Evolutionary conservation across 2,797 vertebrate species (phyloP), one percentile per base, ranked within the genome.

Genomic region (Eulemur mongoz): DNA sequence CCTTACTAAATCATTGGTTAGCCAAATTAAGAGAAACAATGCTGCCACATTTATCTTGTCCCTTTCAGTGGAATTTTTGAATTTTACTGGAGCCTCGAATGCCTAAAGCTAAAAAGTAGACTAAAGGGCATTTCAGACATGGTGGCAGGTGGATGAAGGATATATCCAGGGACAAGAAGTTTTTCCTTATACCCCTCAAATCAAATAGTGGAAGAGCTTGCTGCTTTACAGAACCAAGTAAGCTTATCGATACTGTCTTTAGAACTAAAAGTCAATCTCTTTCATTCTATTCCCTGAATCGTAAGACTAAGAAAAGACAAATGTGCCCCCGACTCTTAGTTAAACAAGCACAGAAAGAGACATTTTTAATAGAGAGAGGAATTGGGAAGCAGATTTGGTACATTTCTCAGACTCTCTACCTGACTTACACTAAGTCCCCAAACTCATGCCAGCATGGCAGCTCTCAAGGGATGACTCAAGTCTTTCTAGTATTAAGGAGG

Each of bases 21-120:
- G 35, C 48, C 70, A 96, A 78, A 8, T 69, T 63, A 91, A 81
- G 59, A 91, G 48, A 96, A 92, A 85, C 48, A 82, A 89, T 91
- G 38, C 63, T 89, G 80, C 45, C 40, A 88, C 70, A 63, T 6
- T 89, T 76, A 73, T 70, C 22, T 38, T 93, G 50, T 70, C 38
- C 27, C 18, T 79, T 50, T 70, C 54, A 78, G 76, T 72, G 38
- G 87, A 81, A 79, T 50, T 27, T 89, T n/a, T 85, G 48, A 69
- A 81, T 86, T 85, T 92, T 61, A 80, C 48, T 52, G 61, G 80
- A 92, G 14, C 52, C 35, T 10, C 75, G 40, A 96, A 91, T 63
- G 80, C 40, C 63, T 94, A 79, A 61, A 92, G 92, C 23, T 89
- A 59, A 85, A 93, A 88, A 22, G 38, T 17, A 79, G 52, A 92